These are phyloP conservation scores for Cinara cedri DNA, from an alignment of 2,888 invertebrate species.

Conservation along the genomic window DNA sequence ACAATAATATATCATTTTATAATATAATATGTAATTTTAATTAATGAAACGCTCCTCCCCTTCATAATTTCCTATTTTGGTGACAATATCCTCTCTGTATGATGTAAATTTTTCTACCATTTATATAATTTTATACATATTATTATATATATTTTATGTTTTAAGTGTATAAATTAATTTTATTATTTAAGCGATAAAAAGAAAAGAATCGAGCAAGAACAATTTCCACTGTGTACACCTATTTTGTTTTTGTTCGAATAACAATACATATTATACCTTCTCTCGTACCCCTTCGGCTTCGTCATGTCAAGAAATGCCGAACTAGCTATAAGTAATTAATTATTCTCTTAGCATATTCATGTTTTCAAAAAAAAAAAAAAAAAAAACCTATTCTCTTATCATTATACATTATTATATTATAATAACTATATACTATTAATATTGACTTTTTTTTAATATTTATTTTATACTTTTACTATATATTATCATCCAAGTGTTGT, in stretches of 20 bases:
- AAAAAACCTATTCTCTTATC: slow-evolving; percentile 27
- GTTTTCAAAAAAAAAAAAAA: neutral
- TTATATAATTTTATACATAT: slow-evolving; percentile 57
- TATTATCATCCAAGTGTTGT: slow-evolving; percentile 46
- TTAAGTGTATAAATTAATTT: slow-evolving; percentile 57
- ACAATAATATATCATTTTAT: slow-evolving; percentile 47
- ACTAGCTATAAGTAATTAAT: slow-evolving; percentile 27
- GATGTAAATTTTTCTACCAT: slow-evolving; percentile 57
- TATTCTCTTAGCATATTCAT: slow-evolving; percentile 47
- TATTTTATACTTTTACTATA: slow-evolving; percentile 55
- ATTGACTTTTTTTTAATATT: slow-evolving; percentile 55
- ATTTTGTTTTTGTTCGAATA: slow-evolving; percentile 44
- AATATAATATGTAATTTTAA: slow-evolving; percentile 42
- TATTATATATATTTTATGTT: slow-evolving; percentile 56
- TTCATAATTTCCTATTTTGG: slow-evolving; percentile 54
- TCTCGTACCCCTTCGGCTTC: neutral
- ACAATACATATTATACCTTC: slow-evolving; percentile 4
- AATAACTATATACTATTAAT: slow-evolving; percentile 52
- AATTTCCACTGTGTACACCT: slow-evolving; percentile 36
- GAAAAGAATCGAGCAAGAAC: slow-evolving; percentile 20
- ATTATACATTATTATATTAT: slow-evolving; percentile 7
- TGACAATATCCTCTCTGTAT: slow-evolving; percentile 56
- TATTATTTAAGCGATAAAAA: slow-evolving; percentile 52
- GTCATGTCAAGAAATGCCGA: neutral
- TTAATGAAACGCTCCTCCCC: slow-evolving; percentile 13